Base-by-base conservation (phyloP, 2,797 vertebrate genomes). In the Spinibarbus caldwelli region DNA sequence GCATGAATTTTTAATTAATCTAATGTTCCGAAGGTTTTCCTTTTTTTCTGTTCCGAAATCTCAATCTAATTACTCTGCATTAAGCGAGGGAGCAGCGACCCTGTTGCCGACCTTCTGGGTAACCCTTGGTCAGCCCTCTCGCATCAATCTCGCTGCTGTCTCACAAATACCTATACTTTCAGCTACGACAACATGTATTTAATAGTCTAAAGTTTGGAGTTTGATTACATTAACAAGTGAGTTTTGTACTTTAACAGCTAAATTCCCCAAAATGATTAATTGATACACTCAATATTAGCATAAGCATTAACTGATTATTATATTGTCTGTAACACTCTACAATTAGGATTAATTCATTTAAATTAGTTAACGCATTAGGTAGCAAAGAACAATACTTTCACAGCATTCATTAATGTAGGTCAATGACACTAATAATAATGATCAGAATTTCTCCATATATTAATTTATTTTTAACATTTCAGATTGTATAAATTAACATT, bases 1-100 rank as follows among this genome's bases (percentile, higher is more conserved):
- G 95, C 94, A 96, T 96, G 93, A 83, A 95, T 95, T 96, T 95
- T 96, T 96, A 96, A 96, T 96, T 96, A 95, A 96, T 95, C 94
- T 94, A 95, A 96, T 95, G 94, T 95, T 96, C 92, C 91, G 91
- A 93, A 92, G 93, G 90, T 95, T 94, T 93, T 92, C 89, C 23
- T 59, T 70, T 72, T 86, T 82, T 72, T 90, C 88, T 66, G 82
- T 89, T 89, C 85, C 85, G 92, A 94, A 94, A 95, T 94, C 93
- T 94, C 94, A 94, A 94, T 96, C 94, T 95, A 96, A 96, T 96
- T 96, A 95, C 93, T 85, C 92, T 91, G 94, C 92, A 94, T 94
- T 95, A 94, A 94, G 93, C 89, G 90, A 91, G 90, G 93, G 93
- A 94, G 92, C 93, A 89, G 93, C 91, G 92, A 95, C 91, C 90